Evolutionary conservation across 2,797 vertebrate species (phyloP), one percentile per base, ranked within the genome.

Genomic region (Merluccius polli): DNA sequence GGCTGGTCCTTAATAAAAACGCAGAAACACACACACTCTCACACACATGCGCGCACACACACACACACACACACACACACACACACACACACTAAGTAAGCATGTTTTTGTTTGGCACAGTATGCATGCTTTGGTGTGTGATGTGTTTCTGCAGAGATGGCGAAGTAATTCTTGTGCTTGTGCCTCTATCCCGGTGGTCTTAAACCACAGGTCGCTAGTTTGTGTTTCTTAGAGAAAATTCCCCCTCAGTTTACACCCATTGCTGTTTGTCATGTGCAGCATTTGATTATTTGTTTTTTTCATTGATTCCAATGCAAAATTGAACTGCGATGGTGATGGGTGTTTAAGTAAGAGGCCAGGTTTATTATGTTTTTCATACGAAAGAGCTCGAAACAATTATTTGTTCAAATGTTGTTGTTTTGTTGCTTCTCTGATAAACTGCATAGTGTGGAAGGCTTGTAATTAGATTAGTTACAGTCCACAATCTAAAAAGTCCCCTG

Each of bases 1-100:
- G 77, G 73, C 27, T 21, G 10, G 30, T 71, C 73, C 79, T 77
- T 86, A 59, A 87, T 88, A 83, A 70, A 16, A 52, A 48, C 77
- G 79, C 77, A 75, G 83, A 81, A 21, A 31, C 27, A 71, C 70
- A 36, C 70, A 18, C 44, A 48, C 44, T 13, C 13, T 1, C 41
- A 18, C 44, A 6, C 44, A 21, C 3, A 35, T 3, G 33, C 33
- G 8, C 33, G 8, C 33, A 35, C 33, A 35, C 33, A 3, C 33
- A 3, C 33, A 35, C 3, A 35, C 6, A 12, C 52, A n/a, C 52
- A 59, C 52, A 52, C 18, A 21, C 18, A 1, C 52, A 8, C 52
- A 59, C 21, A 8, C 21, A 8, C 52, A n/a, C 52, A 24, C 21
- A n/a, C 52, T 8, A 16, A 24, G 52, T 59, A 59, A 59, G 52